phyloP scores from a whole-genome alignment of 1,140 invertebrate species.

The Littorina saxatilis region DNA sequence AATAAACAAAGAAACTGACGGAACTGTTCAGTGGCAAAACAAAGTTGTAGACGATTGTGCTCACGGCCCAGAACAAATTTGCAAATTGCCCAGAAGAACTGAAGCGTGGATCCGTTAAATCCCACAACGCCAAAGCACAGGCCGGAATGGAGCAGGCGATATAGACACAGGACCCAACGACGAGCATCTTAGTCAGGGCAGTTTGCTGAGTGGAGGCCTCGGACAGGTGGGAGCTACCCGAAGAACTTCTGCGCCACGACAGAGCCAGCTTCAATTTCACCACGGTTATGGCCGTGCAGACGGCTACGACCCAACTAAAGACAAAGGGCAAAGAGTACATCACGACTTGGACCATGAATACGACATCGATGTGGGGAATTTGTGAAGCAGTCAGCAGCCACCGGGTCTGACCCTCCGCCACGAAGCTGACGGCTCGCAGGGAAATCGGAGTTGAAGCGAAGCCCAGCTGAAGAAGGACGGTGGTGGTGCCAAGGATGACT shows the following conservation, averaged over 20 bases:
- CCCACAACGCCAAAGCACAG: neutral
- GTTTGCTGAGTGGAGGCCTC: neutral
- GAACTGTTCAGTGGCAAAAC: neutral
- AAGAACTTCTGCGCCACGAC: neutral
- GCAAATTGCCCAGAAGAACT: neutral
- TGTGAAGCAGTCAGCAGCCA: too few species aligned
- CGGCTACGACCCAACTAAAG: neutral
- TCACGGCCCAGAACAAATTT: neutral
- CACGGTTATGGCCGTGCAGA: neutral
- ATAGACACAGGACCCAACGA: neutral
- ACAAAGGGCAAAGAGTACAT: neutral
- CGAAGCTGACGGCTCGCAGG: too few species aligned
- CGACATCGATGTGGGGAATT: neutral
- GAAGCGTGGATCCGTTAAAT: neutral
- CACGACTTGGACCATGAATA: neutral
- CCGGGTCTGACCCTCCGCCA: too few species aligned
- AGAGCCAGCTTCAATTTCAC: neutral
- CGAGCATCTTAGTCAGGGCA: slow-evolving; percentile 13
- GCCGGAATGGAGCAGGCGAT: neutral
- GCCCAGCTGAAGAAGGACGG: too few species aligned
- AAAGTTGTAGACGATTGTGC: neutral
- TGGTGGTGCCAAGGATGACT: neutral
- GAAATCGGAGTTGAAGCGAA: too few species aligned
- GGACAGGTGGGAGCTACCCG: neutral
- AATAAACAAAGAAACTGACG: slow-evolving; percentile 7